phyloP scores from a whole-genome alignment of 2,797 vertebrate species.

The Oreochromis mossambicus region DNA sequence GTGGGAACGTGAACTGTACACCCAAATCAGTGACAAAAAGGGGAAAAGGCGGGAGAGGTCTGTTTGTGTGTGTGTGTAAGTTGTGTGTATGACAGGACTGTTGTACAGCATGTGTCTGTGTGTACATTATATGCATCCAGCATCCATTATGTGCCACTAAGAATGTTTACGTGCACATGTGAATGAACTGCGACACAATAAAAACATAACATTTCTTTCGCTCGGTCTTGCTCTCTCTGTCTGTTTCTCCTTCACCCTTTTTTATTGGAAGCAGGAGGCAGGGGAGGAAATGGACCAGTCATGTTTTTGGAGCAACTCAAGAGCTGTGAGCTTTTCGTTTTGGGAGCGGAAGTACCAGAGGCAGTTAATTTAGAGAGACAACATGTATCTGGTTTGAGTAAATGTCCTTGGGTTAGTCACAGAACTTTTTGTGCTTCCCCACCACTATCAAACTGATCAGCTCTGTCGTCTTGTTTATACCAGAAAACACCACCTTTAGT shows the following conservation, averaged over 20 bases:
- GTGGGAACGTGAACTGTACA: constrained; percentile 76
- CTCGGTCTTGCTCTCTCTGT: constrained; percentile 19
- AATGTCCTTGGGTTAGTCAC: constrained; percentile 23
- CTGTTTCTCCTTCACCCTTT: constrained; percentile 25
- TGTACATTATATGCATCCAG: neutral
- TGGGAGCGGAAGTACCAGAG: constrained; percentile 64
- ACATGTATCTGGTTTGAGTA: constrained; percentile 51
- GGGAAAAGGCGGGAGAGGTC: neutral
- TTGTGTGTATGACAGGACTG: neutral
- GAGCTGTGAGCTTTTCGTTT: constrained; percentile 54
- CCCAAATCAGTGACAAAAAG: constrained; percentile 43
- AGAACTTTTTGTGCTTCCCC: neutral
- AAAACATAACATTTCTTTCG: constrained; percentile 3
- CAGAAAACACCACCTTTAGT: neutral
- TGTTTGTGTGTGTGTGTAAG: constrained; percentile 17
- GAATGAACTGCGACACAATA: neutral
- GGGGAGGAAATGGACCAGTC: constrained; percentile 63
- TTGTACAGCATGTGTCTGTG: neutral
- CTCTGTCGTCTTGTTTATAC: neutral
- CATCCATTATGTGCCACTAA: neutral
- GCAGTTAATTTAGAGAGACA: constrained; percentile 53
- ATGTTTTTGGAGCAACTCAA: constrained; percentile 64
- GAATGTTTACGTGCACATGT: neutral
- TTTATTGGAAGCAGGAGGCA: constrained; percentile 69
- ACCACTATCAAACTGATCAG: neutral